A percentile compares a stretch with the other conserved stretches of the same genome.
These are phyloP conservation scores for Strigamia maritima DNA, from an alignment of 2,888 invertebrate species.

Conservation along the genomic window DNA sequence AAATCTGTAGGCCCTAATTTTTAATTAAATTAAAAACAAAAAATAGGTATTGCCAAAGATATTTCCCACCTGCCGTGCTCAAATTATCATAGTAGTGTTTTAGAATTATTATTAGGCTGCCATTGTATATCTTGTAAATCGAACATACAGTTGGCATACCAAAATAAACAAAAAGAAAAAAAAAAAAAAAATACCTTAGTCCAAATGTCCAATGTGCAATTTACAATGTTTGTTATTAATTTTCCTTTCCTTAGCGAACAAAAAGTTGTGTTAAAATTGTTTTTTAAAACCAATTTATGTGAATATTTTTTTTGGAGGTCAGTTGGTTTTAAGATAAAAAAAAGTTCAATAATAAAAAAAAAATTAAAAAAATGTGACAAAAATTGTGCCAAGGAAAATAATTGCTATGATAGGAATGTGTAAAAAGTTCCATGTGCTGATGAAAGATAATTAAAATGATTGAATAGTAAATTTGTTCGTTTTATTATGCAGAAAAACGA, in stretches of 20 bases:
- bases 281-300: background rate
- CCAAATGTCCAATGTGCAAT: conserved; percentile 28
- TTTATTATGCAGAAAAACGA: background rate
- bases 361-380: background rate
- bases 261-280: conserved; percentile 2
- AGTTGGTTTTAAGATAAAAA: conserved; percentile 24
- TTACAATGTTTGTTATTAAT: conserved; percentile 33
- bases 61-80: conserved; percentile 30
- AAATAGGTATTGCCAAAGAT: conserved; percentile 22
- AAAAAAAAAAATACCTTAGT: background rate
- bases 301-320: conserved; percentile 26
- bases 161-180: background rate
- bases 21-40: background rate
- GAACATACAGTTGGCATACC: background rate
- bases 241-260: conserved; percentile 18
- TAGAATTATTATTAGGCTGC: conserved; percentile 18
- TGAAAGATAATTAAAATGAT: conserved; percentile 32
- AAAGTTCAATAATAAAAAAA: conserved; percentile 3
- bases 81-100: conserved; percentile 7
- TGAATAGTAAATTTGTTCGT: background rate
- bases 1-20: background rate
- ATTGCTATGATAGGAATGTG: conserved; percentile 24
- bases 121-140: conserved; percentile 22
- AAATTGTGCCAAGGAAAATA: conserved; percentile 26
- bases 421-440: conserved; percentile 25